Evolutionary conservation across 2,113 vertebrate genomes (phyloP).

Genomic region (Tympanuchus pallidicinctus): DNA sequence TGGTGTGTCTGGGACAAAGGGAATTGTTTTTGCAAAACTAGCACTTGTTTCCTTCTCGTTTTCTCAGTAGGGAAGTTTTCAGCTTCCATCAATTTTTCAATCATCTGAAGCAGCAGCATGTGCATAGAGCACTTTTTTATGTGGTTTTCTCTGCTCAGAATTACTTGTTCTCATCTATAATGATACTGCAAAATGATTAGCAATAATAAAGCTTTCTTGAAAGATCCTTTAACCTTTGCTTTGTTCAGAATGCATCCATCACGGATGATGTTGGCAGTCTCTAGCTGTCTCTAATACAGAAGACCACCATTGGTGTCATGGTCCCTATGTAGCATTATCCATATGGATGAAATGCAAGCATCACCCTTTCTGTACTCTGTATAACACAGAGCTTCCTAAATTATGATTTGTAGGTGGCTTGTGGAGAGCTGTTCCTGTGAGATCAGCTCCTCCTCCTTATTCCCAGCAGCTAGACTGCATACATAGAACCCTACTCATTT

Average conservation of each 20-base stretch:
- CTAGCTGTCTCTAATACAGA: neutral
- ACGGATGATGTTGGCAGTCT: neutral
- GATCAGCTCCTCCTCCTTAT: neutral
- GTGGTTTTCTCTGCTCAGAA: neutral
- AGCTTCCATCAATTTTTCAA: neutral
- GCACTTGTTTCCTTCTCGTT: neutral
- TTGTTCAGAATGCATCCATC: neutral
- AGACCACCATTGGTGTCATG: neutral
- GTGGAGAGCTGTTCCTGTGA: neutral
- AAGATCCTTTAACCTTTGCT: neutral
- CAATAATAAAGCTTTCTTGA: neutral
- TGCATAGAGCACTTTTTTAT: neutral
- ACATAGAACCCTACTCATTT: neutral
- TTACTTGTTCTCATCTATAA: neutral
- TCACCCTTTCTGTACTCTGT: neutral
- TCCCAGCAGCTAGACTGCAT: neutral
- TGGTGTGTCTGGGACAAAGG: accelerated
- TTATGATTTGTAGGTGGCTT: neutral
- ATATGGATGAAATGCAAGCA: neutral
- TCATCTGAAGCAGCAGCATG: neutral
- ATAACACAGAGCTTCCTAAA: neutral
- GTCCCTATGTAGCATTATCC: accelerated
- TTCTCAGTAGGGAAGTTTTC: neutral
- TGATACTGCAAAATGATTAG: neutral
- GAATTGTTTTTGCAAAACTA: neutral